Percentiles rank a stretch among this genome's conserved stretches.
Conservation (phyloP, 2,797 vertebrate genomes). For the Salarias fasciatus region DNA sequence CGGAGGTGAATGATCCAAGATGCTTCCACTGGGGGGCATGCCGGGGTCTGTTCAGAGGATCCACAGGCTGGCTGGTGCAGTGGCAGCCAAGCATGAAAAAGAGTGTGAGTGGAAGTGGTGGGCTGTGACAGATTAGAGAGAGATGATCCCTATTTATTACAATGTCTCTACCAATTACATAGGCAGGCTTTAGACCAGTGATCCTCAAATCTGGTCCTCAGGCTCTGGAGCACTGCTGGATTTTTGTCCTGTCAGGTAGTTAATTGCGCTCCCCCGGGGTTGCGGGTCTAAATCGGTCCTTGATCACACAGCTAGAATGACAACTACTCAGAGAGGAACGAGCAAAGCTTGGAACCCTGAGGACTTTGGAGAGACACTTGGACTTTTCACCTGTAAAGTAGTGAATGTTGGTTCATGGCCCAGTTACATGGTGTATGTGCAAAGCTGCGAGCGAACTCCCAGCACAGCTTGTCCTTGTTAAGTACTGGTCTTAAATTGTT, state of each 20-base stretch:
- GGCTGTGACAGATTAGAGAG: conserved; percentile 75
- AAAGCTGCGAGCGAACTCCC: conserved; percentile 11
- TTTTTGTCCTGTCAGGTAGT: conserved; percentile 58
- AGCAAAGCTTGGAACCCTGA: conserved; percentile 32
- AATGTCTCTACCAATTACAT: conserved; percentile 75
- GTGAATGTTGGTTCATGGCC: conserved; percentile 25
- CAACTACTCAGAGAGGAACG: conserved; percentile 48
- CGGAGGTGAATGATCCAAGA: conserved; percentile 21
- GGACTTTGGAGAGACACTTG: conserved; percentile 50
- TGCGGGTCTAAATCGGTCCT: conserved; percentile 41
- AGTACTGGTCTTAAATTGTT: neutral
- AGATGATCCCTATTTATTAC: conserved; percentile 78
- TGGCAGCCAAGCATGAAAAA: conserved; percentile 61
- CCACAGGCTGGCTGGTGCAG: conserved; percentile 36
- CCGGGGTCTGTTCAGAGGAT: conserved; percentile 36
- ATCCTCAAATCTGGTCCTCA: conserved; percentile 64
- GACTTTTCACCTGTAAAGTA: conserved; percentile 40
- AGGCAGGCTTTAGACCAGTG: conserved; percentile 61
- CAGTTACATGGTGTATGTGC: conserved; percentile 13
- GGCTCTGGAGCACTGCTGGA: conserved; percentile 51
- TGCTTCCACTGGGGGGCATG: conserved; percentile 37
- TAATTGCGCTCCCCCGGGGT: conserved; percentile 62
- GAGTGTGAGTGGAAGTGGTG: conserved; percentile 63
- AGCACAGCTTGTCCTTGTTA: neutral
- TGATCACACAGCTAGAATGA: conserved; percentile 49